Percentiles rank a stretch among this genome's conserved stretches.
Conservation (phyloP, 2,113 vertebrate species). For the Pampusana beccarii region DNA sequence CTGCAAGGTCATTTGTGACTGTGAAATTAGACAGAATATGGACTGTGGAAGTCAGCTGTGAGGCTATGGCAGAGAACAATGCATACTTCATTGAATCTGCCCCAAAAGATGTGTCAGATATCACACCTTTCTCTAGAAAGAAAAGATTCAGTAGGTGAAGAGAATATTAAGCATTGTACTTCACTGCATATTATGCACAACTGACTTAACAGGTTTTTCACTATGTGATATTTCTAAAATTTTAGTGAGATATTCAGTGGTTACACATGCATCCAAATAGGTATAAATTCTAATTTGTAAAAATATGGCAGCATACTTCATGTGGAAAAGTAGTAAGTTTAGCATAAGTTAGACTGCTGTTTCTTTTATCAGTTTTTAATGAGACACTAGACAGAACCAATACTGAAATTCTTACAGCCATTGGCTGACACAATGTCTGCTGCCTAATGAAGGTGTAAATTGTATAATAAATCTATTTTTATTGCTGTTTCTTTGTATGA, state of each 20-base stretch:
- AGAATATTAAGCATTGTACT: conserved; percentile 13
- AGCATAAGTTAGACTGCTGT: background rate
- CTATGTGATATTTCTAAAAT: background rate
- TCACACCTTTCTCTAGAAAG: conserved; percentile 20
- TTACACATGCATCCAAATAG: background rate
- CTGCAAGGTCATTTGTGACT: conserved; percentile 48
- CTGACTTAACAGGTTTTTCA: conserved; percentile 3
- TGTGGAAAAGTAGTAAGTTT: background rate
- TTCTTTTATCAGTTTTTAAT: conserved; percentile 54
- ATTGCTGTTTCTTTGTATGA: background rate
- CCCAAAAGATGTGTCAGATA: background rate
- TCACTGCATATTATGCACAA: background rate
- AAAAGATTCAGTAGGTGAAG: conserved; percentile 8
- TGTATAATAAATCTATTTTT: conserved; percentile 47
- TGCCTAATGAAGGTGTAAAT: conserved; percentile 55
- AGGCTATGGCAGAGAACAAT: conserved; percentile 9
- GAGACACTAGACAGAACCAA: background rate
- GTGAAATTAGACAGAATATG: conserved; percentile 54
- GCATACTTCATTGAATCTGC: background rate
- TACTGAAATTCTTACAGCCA: background rate
- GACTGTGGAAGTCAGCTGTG: conserved; percentile 13
- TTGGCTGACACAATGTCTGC: background rate
- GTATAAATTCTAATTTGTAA: background rate
- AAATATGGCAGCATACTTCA: background rate
- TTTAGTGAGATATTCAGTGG: background rate